A percentile compares a stretch with the other conserved stretches of the same genome.
Conservation (phyloP, 2,113 vertebrate species). For the Silurus asotus region DNA sequence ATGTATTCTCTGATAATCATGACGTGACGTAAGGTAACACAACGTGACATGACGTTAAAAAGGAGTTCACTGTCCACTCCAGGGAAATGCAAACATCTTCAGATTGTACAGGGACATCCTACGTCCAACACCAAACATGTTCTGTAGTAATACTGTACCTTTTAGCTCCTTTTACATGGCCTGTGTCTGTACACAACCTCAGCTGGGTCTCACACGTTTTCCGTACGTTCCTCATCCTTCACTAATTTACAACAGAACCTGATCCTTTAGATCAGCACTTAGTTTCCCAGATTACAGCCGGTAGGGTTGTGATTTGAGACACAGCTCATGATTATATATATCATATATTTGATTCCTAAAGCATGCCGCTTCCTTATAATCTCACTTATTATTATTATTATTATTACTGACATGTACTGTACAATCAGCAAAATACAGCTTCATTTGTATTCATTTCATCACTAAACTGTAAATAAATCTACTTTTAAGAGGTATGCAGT, state of each 20-base stretch:
- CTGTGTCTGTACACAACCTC: neutral
- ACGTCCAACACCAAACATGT: neutral
- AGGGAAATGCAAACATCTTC: neutral
- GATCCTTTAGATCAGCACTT: neutral
- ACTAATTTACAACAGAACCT: neutral
- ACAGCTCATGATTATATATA: neutral
- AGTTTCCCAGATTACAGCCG: neutral
- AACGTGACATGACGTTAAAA: neutral
- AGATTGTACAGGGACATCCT: neutral
- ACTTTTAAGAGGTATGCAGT: neutral
- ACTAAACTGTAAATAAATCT: slow-evolving; percentile 24
- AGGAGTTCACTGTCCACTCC: neutral
- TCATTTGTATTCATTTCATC: neutral
- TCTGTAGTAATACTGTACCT: neutral
- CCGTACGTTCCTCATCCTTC: neutral
- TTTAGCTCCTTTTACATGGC: neutral
- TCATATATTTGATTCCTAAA: neutral
- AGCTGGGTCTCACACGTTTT: neutral
- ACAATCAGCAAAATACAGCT: neutral
- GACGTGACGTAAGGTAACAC: neutral
- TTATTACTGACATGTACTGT: neutral
- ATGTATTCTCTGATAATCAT: neutral
- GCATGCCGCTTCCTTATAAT: neutral
- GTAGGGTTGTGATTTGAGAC: neutral
- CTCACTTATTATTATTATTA: neutral